Percentiles rank a stretch among this genome's conserved stretches.
These are phyloP conservation scores for Drosophila antonietae DNA, from an alignment of 2,888 invertebrate genomes.

Conservation along the genomic window DNA sequence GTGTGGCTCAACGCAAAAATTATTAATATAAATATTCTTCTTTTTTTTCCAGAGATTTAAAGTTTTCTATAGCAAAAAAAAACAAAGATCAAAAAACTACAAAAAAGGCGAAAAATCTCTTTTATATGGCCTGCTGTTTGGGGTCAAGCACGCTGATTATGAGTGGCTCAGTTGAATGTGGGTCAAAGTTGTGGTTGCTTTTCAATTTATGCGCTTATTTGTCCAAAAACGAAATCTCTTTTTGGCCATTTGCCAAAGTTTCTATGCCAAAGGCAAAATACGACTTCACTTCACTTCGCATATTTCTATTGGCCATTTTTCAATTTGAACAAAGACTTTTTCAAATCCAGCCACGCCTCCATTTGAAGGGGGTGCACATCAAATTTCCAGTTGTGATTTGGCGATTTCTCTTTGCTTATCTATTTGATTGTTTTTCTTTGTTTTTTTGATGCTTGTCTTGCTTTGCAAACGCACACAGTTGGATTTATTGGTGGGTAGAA, in stretches of 20 bases:
- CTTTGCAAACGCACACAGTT: constrained; percentile 4
- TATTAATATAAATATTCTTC: constrained; percentile 51
- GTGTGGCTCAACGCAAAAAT: constrained; percentile 12
- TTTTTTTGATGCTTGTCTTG: neutral
- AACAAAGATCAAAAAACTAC: constrained; percentile 24
- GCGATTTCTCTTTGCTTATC: constrained; percentile 25
- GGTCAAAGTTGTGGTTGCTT: constrained; percentile 52
- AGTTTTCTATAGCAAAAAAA: constrained; percentile 18
- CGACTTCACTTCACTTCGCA: constrained; percentile 26
- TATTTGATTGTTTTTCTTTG: constrained; percentile 1
- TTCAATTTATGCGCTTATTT: constrained; percentile 67
- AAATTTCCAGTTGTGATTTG: constrained; percentile 46
- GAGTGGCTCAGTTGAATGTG: constrained; percentile 41
- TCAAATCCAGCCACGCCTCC: constrained; percentile 38
- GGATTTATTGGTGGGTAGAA: constrained; percentile 34
- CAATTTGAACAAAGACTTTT: constrained; percentile 55
- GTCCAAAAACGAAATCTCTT: constrained; percentile 32
- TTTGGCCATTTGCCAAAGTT: constrained; percentile 36
- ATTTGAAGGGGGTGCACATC: constrained; percentile 9
- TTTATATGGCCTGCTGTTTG: constrained; percentile 13
- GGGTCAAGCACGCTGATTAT: constrained; percentile 45
- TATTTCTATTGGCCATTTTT: constrained; percentile 49
- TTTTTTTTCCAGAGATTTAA: constrained; percentile 30
- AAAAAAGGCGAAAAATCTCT: constrained; percentile 10
- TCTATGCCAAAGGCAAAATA: constrained; percentile 19